Base-by-base conservation (phyloP, 2,113 vertebrate genomes). In the Drymodes brunneopygia region DNA sequence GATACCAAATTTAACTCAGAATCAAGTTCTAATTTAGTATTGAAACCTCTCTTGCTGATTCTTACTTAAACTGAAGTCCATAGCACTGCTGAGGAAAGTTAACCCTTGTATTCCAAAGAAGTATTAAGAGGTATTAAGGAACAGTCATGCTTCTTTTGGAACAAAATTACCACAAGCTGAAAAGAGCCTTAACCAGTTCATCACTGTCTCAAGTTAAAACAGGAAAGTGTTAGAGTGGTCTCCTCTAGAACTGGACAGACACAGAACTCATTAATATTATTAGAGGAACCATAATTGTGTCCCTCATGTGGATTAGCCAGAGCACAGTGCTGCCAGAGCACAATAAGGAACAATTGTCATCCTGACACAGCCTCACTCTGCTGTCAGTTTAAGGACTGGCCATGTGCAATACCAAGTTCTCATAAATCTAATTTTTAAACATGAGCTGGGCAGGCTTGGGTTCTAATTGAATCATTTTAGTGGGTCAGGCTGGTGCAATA, bases 161-260 rank as follows among this genome's bases (percentile, higher is more conserved):
- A 96, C 28, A 82, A 62, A 96, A 80, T 69, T 73, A 89, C 48
- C 44, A 1, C 65, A 58, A 95, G 75, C 42, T 94, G 86, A 94
- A 92, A 93, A 96, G 48, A 93, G 60, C 31, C 70, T 94, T 75
- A 74, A 86, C 25, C 74, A 86, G 75, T 91, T 82, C 75, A 73
- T 61, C 61, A 50, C 78, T 81, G 83, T 51, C 83, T 82, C n/a
- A 66, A 88, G 90, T 67, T 91, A 86, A 94, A 96, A 73, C 29
- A 96, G 40, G 40, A 75, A 86, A 89, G 18, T 23, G 33, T 91
- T 90, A 92, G 83, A 64, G 77, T 77, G 56, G 65, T 56, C 94
- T 91, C 81, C 87, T 87, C 33, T 21, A 67, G 11, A 86, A 70
- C 27, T 22, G 38, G 35, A 69, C 11, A 67, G 60, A 61, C 48